Base-by-base conservation (phyloP, 2,888 invertebrate genomes). In the Baccha elongata region DNA sequence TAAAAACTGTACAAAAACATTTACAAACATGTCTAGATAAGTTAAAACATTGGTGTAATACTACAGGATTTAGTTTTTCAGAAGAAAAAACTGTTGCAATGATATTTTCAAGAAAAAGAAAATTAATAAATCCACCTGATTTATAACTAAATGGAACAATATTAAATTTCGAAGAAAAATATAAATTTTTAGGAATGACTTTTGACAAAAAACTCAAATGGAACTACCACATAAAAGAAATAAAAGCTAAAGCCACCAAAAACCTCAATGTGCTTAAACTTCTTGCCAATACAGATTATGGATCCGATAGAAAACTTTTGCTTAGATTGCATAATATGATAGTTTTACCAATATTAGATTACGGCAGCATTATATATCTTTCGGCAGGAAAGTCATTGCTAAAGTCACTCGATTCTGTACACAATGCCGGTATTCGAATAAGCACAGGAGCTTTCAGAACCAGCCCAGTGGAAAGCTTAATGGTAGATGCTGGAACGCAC, bases 291-390 rank as follows among this genome's bases (percentile, higher is more conserved):
- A 46, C 21, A 46, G 21, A 21, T n/a, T 46, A 46, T 21, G 44
- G 44, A 3, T 21, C 44, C 11, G 21, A 46, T 17, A 19, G 44
- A 21, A 46, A 46, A 13, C 10, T 46, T 7, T 21, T 46, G 4
- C 44, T 46, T 21, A 26, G 55, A 26, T n/a, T 55, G 3, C 37
- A 35, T 35, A 55, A 55, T 19, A 32, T 55, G 32, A 37, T 55
- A 11, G 19, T 55, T n/a, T 55, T 55, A 32, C 37, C 55, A n/a
- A 37, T 55, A 2, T 37, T 55, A 35, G 55, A 55, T 17, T 55
- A 55, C n/a, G 55, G 55, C 3, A 55, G 55, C 55, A 37, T 32
- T 15, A 15, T 55, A 7, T 55, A 55, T 11, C n/a, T 21, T 21
- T 55, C 55, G n/a, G 55, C 55, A 19, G 4, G 17, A 37, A 55